Conservation (phyloP, 2,888 invertebrate genomes). For the Dexiosoma caninum region DNA sequence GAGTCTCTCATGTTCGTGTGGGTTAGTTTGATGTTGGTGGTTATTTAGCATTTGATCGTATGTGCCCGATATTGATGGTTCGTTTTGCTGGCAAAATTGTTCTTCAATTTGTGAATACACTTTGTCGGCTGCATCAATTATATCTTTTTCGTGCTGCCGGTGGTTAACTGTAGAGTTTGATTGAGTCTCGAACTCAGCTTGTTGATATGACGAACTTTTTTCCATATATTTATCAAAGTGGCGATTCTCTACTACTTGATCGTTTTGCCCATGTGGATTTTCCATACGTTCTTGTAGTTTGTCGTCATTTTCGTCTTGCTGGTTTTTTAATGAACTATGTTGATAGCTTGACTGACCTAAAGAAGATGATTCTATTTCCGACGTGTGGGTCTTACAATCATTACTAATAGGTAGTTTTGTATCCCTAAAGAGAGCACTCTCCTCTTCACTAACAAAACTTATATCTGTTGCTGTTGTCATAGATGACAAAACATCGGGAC, state of each 20-base stretch:
- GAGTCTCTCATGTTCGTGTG: conserved; percentile 19
- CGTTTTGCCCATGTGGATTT: not conserved
- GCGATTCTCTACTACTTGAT: not conserved
- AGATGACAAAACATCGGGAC: not conserved
- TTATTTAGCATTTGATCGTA: conserved; percentile 45
- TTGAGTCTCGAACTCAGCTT: conserved; percentile 5
- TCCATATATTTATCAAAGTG: conserved; percentile 27
- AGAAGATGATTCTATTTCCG: not conserved
- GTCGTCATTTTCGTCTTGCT: not conserved
- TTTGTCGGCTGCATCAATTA: conserved; percentile 46
- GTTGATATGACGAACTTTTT: not conserved
- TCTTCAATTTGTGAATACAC: conserved; percentile 50
- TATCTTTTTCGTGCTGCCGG: conserved; percentile 36
- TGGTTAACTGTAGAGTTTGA: not conserved
- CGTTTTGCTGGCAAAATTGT: conserved; percentile 46
- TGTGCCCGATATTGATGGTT: conserved; percentile 16
- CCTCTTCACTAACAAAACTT: not conserved
- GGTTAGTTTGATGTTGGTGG: conserved; percentile 16
- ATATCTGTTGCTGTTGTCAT: not conserved
- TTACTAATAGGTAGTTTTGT: not conserved
- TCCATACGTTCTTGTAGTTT: not conserved
- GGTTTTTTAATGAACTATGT: not conserved
- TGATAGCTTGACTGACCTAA: not conserved
- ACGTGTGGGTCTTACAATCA: not conserved
- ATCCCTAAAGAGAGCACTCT: not conserved